These are phyloP conservation scores for Craterocephalus amniculus DNA, from an alignment of 2,797 vertebrate species.

Conservation along the genomic window DNA sequence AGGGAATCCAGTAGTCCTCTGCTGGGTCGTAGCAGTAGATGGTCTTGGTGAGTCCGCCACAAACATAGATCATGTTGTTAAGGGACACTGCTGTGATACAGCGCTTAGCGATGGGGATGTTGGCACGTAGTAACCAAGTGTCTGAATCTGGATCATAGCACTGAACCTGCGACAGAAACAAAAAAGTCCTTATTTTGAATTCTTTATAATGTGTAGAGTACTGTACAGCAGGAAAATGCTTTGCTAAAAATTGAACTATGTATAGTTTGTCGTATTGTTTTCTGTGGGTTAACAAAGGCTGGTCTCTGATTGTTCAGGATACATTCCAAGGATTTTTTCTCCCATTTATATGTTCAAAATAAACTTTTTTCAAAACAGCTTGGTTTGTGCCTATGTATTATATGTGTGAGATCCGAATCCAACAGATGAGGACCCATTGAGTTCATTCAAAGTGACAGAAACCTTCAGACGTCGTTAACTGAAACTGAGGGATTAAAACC, in stretches of 20 bases:
- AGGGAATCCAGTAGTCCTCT: constrained; percentile 97
- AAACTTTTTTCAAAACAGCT: constrained; percentile 7
- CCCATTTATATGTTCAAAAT: constrained; percentile 35
- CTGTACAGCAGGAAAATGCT: not conserved
- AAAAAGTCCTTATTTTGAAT: not conserved
- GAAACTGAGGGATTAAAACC: not conserved
- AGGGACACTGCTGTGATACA: constrained; percentile 97
- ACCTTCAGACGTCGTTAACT: constrained; percentile 16
- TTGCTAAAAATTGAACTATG: not conserved
- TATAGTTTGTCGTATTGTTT: constrained; percentile 9
- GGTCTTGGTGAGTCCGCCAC: constrained; percentile 94
- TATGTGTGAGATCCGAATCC: not conserved
- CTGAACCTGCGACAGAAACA: constrained; percentile 87
- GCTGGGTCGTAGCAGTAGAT: constrained; percentile 96
- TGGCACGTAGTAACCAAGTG: constrained; percentile 91
- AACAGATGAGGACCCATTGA: constrained; percentile 2
- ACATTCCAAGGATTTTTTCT: constrained; percentile 36
- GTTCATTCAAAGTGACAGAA: constrained; percentile 11
- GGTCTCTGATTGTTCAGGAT: constrained; percentile 13
- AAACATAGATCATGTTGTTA: constrained; percentile 95
- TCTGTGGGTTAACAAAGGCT: constrained; percentile 20
- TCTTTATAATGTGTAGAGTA: not conserved
- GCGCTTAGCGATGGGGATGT: constrained; percentile 94
- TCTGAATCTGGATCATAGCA: constrained; percentile 94
- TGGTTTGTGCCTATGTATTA: constrained; percentile 16